phyloP scores from a whole-genome alignment of 2,888 invertebrate genomes.

The Scaeva pyrastri region DNA sequence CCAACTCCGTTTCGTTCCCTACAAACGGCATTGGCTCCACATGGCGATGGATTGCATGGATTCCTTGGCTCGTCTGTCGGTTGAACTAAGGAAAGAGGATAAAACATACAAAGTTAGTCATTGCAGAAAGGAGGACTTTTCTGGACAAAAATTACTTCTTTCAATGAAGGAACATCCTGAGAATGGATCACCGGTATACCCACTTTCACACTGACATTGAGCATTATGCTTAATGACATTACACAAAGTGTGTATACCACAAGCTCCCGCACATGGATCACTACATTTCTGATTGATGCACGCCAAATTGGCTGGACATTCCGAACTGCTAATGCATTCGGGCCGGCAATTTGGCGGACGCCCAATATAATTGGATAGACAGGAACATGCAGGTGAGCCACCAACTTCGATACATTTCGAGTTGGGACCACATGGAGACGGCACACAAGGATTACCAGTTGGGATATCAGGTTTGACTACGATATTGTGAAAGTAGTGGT shows the following conservation, averaged over 20 bases:
- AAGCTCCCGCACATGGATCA: slow-evolving; percentile 92
- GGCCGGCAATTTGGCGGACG: slow-evolving; percentile 93
- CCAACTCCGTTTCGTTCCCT: slow-evolving; percentile 90
- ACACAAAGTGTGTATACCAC: slow-evolving; percentile 90
- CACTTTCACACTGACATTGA: slow-evolving; percentile 89
- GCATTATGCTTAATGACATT: slow-evolving; percentile 91
- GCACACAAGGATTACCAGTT: slow-evolving; percentile 90
- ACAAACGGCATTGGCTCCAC: slow-evolving; percentile 92
- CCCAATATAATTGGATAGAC: slow-evolving; percentile 91
- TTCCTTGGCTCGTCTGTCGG: slow-evolving; percentile 86
- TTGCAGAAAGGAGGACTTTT: not conserved
- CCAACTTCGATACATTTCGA: slow-evolving; percentile 91
- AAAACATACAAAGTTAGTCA: slow-evolving; percentile 44
- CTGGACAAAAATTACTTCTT: slow-evolving; percentile 81
- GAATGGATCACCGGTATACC: slow-evolving; percentile 92
- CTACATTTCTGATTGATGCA: slow-evolving; percentile 91
- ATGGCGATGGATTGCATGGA: slow-evolving; percentile 91
- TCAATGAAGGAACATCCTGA: slow-evolving; percentile 87
- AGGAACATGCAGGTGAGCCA: slow-evolving; percentile 92
- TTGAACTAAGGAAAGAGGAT: slow-evolving; percentile 77
- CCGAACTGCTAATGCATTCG: slow-evolving; percentile 90
- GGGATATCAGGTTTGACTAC: slow-evolving; percentile 85
- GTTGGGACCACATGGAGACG: slow-evolving; percentile 93
- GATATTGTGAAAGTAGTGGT: slow-evolving; percentile 77
- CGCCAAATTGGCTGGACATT: slow-evolving; percentile 90